phyloP scores from a whole-genome alignment of 2,113 vertebrate genomes.

The Tachycineta bicolor region DNA sequence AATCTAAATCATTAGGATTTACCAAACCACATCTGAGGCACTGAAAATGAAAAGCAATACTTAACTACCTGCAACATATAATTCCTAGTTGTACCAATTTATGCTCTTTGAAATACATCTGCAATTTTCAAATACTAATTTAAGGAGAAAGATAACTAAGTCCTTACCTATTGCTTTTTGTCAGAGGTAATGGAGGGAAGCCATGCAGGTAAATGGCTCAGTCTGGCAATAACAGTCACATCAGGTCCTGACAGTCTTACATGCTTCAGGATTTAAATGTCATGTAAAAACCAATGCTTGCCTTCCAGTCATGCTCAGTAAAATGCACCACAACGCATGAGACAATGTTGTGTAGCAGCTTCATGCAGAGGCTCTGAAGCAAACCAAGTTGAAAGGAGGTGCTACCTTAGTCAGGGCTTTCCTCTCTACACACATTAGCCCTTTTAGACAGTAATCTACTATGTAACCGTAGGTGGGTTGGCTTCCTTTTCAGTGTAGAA shows the following conservation, averaged over 20 bases:
- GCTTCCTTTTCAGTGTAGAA: neutral
- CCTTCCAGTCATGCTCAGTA: neutral
- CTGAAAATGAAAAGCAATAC: neutral
- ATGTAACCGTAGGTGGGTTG: neutral
- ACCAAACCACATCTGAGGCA: neutral
- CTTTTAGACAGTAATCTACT: neutral
- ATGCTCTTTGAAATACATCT: neutral
- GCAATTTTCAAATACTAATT: neutral
- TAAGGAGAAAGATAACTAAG: neutral
- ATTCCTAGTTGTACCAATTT: neutral
- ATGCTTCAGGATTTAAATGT: slow-evolving; percentile 2
- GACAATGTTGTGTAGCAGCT: neutral
- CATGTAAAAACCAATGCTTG: neutral
- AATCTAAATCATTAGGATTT: neutral
- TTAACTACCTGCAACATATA: neutral
- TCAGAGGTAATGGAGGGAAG: slow-evolving; percentile 8
- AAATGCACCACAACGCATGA: neutral
- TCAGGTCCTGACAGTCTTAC: neutral
- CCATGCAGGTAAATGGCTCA: neutral
- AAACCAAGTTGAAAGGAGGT: neutral
- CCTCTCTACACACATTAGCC: neutral
- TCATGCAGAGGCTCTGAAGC: neutral
- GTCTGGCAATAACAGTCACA: neutral
- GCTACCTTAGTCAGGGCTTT: neutral
- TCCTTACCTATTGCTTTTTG: neutral